Evolutionary conservation across 2,888 invertebrate genomes (phyloP), one percentile per base, ranked within the genome.

Genomic region (Pterostichus niger): DNA sequence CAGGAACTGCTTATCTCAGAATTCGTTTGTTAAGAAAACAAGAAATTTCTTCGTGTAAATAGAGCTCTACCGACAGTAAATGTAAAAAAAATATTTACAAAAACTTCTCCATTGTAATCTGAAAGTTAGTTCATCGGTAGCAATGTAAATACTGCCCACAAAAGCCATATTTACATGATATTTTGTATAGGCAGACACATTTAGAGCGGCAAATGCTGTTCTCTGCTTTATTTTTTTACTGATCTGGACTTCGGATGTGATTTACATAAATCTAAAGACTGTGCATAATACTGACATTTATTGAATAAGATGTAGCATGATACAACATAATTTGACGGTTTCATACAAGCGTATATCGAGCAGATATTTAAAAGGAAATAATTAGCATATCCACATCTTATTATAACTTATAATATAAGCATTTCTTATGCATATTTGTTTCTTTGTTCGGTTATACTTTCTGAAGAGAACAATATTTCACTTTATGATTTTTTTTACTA

Each of bases 21-120:
- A 15, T 40, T n/a, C 44, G 17, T 71, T 71, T 71, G 15, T 17
- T 71, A 13, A 71, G 11, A 71, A 71, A 71, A 71, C 44, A 71
- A 71, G 68, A 71, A 40, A 44, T 44, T 71, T 40, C 17, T 35
- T 71, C 40, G 17, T 17, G 31, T 44, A 17, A 71, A 46, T 4
- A 13, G 1, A 56, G 13, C 7, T 56, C 56, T n/a, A 54, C 3
- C 68, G 10, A 40, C 68, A 40, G 15, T 13, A 64, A 64, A n/a
- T 13, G n/a, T 35, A 13, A 15, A 71, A 71, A n/a, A 71, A 71
- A 71, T 71, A 71, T 71, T 71, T 71, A 71, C 68, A 71, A 71
- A 71, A 40, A 44, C 44, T 44, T 40, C 56, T 17, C 56, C 13
- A 15, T 71, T 71, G 68, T 71, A 6, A 9, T 52, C 13, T 1